Evolutionary conservation across 2,113 vertebrate species (phyloP).

Genomic region (Nansenia antarctica): DNA sequence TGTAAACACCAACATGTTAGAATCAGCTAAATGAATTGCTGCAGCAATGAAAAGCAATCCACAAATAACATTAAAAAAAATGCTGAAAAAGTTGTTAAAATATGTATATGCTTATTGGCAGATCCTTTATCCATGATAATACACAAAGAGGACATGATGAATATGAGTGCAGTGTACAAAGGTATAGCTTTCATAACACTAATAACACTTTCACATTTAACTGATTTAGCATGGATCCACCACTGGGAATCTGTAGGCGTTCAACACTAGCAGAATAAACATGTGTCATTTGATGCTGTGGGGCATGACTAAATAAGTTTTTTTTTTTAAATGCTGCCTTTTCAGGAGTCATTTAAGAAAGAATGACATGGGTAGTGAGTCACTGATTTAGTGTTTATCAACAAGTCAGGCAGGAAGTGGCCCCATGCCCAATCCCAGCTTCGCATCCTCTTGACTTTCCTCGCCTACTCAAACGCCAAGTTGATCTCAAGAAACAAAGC

Average conservation of each 20-base stretch:
- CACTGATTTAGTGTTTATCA: slow-evolving; percentile 15
- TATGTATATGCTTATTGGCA: background rate
- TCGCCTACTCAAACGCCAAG: slow-evolving; percentile 1
- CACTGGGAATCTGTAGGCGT: slow-evolving; percentile 1
- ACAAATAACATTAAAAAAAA: too few species aligned
- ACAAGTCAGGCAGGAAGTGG: slow-evolving; percentile 7
- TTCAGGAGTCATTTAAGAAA: slow-evolving; percentile 1
- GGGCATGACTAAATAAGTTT: background rate
- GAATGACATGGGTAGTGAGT: slow-evolving; percentile 4
- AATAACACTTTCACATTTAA: background rate
- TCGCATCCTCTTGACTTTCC: background rate
- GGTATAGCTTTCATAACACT: background rate
- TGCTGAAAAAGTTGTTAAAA: too few species aligned
- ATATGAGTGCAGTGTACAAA: background rate
- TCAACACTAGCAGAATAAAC: background rate
- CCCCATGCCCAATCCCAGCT: background rate
- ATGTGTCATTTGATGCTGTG: slow-evolving; percentile 1
- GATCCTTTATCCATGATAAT: background rate
- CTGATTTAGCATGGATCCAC: background rate
- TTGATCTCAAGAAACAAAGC: slow-evolving; percentile 14
- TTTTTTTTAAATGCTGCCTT: background rate
- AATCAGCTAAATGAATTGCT: background rate
- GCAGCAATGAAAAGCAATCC: too few species aligned
- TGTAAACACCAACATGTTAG: background rate
- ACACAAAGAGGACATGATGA: background rate